Base-by-base conservation (phyloP, 1,140 invertebrate species). In the Drosophila pachea region DNA sequence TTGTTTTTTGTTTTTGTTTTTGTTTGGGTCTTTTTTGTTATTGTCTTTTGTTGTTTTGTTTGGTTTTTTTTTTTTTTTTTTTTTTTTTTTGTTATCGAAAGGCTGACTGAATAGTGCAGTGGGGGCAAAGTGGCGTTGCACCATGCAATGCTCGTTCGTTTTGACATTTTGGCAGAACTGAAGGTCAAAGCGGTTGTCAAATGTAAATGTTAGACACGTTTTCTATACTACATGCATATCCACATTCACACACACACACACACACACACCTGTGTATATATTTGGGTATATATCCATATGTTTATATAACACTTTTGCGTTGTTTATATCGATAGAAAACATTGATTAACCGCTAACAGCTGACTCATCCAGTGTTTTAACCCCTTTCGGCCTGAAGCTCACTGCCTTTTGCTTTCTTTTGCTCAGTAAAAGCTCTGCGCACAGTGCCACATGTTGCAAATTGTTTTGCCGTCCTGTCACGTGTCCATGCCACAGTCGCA, bases 371-470 rank as follows among this genome's bases (percentile, higher is more conserved):
- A 2, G 5, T 2, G 8, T 7, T 14, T 7, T 31, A 31, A 9
- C 22, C 45, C 45, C 4, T 12, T 49, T n/a, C 12, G 29, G 29
- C 45, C 29, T 22, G 1, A 22, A 22, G 22, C 31, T 62, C 35
- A 9, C 9, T 49, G 8, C 8, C 32, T 31, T 31, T n/a, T 36
- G 7, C 42, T 33, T 32, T 12, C 40, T n/a, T n/a, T n/a, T n/a
- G n/a, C n/a, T 11, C 31, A n/a, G 12, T n/a, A 11, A 62, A 62
- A 81, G 78, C 77, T 82, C 36, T 49, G 42, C 32, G 12, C 38
- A 35, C 6, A 29, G 50, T 76, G 78, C 74, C 74, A 78, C 75
- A 83, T 78, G 78, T 78, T 64, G 78, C 70, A 82, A 74, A 54
- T 6, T 43, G n/a, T 6, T 14, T 22, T 1, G 3, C n/a, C 31